Evolutionary conservation across 2,888 invertebrate species (phyloP).

Genomic region (Eristalis intricaria): DNA sequence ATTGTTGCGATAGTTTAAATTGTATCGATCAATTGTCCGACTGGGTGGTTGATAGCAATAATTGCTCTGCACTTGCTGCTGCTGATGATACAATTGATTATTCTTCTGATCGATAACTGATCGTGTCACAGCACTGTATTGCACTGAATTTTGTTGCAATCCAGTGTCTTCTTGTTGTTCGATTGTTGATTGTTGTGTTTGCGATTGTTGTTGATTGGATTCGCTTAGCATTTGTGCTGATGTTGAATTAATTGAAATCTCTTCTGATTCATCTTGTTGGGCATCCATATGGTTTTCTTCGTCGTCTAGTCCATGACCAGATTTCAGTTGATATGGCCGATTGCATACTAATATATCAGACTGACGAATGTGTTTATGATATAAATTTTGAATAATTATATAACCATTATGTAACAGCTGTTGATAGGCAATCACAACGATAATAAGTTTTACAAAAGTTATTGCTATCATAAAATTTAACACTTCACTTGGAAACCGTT

Average conservation of each 20-base stretch:
- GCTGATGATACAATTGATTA: constrained; percentile 28
- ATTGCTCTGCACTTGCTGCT: neutral
- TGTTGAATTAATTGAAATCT: neutral
- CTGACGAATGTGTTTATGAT: constrained; percentile 48
- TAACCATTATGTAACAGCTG: constrained; percentile 55
- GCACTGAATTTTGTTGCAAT: neutral
- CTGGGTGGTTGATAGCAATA: constrained; percentile 9
- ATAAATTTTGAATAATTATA: constrained; percentile 60
- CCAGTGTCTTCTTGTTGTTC: too few relatives aligned
- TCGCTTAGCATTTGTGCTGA: neutral
- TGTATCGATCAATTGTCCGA: neutral
- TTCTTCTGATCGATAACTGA: neutral
- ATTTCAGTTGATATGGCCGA: constrained; percentile 56
- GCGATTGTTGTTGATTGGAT: neutral
- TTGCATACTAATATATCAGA: constrained; percentile 58
- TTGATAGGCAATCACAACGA: constrained; percentile 62
- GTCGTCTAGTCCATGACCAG: constrained; percentile 62
- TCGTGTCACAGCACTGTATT: neutral
- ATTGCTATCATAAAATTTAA: constrained; percentile 65
- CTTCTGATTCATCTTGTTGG: neutral
- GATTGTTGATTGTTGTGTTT: neutral
- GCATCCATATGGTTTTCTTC: constrained; percentile 37
- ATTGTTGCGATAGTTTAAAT: neutral
- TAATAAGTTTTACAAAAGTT: constrained; percentile 55
- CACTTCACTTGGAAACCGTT: constrained; percentile 19